Percentiles rank a stretch among this genome's conserved stretches.
phyloP scores from a whole-genome alignment of 2,113 vertebrate species.

The Pteropus alecto region DNA sequence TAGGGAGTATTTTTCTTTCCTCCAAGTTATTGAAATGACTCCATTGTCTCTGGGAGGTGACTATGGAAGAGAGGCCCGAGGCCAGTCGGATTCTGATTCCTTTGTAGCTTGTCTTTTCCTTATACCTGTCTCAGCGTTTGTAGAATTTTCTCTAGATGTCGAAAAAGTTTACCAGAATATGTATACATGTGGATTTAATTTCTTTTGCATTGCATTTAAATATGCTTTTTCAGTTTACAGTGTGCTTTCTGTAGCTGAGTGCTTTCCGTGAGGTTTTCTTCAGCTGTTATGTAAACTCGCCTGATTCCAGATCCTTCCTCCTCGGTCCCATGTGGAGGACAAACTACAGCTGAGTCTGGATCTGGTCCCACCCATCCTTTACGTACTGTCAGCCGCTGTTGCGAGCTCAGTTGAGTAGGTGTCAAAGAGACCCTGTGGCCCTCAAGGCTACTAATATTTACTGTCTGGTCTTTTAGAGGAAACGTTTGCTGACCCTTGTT shows the following conservation, averaged over 20 bases:
- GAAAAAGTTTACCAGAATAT: background rate
- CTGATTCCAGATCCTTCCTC: background rate
- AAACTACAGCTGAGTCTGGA: background rate
- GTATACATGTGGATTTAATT: background rate
- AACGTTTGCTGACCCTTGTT: background rate
- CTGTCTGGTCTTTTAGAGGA: background rate
- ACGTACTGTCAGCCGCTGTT: background rate
- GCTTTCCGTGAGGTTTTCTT: background rate
- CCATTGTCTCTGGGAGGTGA: background rate
- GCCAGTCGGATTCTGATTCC: background rate
- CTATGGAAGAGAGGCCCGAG: background rate
- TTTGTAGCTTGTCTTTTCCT: conserved; percentile 13
- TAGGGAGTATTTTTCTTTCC: background rate
- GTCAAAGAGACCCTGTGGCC: background rate
- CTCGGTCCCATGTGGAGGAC: background rate
- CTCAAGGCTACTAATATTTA: background rate
- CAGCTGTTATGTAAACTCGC: background rate
- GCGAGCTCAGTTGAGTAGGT: background rate
- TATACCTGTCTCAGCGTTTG: background rate
- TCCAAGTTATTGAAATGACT: background rate
- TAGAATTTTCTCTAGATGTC: conserved; percentile 17
- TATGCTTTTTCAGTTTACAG: background rate
- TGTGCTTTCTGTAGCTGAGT: background rate
- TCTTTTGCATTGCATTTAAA: background rate
- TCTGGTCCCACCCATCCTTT: background rate